Evolutionary conservation across 2,797 vertebrate genomes (phyloP), one percentile per base, ranked within the genome.

Genomic region (Danio albolineatus): DNA sequence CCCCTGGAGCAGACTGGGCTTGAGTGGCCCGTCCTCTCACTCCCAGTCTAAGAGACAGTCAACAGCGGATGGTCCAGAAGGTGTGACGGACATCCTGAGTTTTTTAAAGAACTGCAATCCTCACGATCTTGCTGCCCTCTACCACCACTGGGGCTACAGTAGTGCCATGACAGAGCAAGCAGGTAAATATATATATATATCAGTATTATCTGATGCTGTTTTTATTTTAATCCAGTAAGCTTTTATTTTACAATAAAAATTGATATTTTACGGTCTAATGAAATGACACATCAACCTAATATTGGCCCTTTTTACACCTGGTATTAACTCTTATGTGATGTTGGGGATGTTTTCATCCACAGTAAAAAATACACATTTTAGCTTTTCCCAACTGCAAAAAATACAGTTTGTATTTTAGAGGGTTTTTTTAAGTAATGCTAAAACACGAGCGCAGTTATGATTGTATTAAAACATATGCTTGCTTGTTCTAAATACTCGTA

Each of bases 71-170:
- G 88, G 88, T 44, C 92, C 89, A 0, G 93, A 94, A 84, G 94
- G 92, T 82, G 91, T 89, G 81, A 84, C 94, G 85, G 96, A 98
- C 87, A 90, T 98, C 91, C 91, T 98, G 89, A 95, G 91, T 88
- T 93, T 98, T 81, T 92, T 99, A 86, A 98, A 98, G 92, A 96
- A 95, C 38, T 97, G 96, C 94, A 96, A 92, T 92, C 94, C 97
- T 89, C 96, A 96, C 72, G 97, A 99, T 79, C 91, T 98, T 76
- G 95, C 96, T 65, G 91, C 95, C 0, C 89, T 98, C 64, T 98
- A 97, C 93, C 97, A 97, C 88, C 96, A 96, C 91, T 99, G 98
- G 93, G 95, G 97, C 49, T 95, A 95, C 78, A 92, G 92, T 60
- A 94, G 93, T 87, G 93, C 95, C 7, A 92, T 95, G 85, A 85